A percentile compares a stretch with the other conserved stretches of the same genome.
phyloP scores from a whole-genome alignment of 2,113 vertebrate species.

The Lampris megalopsis region DNA sequence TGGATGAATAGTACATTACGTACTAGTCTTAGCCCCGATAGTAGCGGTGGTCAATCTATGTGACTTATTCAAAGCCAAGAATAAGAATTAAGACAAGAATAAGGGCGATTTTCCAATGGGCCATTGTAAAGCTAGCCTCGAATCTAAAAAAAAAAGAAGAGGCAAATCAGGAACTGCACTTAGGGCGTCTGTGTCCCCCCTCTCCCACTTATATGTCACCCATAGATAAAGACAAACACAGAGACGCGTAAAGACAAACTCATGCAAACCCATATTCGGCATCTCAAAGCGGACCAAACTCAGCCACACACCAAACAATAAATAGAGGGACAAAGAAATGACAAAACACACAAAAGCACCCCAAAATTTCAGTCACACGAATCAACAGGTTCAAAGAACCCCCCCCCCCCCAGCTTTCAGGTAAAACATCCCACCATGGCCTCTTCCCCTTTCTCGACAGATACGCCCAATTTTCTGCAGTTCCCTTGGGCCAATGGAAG shows the following conservation, averaged over 20 bases:
- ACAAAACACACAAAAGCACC: conserved; percentile 9
- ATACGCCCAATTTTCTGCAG: conserved; percentile 17
- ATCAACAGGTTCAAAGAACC: conserved; percentile 30
- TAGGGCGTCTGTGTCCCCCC: conserved; percentile 24
- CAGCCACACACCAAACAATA: conserved; percentile 63
- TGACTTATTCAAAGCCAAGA: conserved; percentile 56
- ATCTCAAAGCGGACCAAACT: conserved; percentile 37
- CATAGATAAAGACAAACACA: conserved; percentile 13
- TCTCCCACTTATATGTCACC: conserved; percentile 26
- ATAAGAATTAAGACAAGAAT: too few relatives aligned
- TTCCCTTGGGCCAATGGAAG: background rate
- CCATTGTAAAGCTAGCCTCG: conserved; percentile 43
- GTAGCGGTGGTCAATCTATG: conserved; percentile 53
- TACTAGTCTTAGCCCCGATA: conserved; percentile 26
- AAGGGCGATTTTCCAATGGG: conserved; percentile 43
- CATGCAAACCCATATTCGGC: conserved; percentile 35
- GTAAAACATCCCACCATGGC: conserved; percentile 29
- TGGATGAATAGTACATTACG: conserved; percentile 61
- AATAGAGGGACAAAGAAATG: conserved; percentile 50
- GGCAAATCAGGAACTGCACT: conserved; percentile 42
- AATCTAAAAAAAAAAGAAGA: conserved; percentile 14
- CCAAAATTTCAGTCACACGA: conserved; percentile 38
- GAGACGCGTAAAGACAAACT: conserved; percentile 22
- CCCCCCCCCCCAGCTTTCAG: conserved; percentile 17
- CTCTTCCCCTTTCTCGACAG: background rate